Conservation (phyloP, 1,140 invertebrate species). For the Saxidomus purpurata region DNA sequence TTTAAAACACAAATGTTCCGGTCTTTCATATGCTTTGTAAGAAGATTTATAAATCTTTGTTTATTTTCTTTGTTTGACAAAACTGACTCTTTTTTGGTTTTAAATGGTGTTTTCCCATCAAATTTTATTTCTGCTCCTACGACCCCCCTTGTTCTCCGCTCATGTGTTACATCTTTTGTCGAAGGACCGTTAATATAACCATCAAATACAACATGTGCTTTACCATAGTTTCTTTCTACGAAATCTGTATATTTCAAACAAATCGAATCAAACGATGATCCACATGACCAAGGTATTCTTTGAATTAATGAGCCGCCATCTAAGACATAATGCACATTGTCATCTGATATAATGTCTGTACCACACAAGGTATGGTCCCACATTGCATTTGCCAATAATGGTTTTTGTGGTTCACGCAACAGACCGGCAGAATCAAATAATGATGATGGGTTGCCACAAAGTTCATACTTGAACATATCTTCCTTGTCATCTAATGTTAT, state of each 20-base stretch:
- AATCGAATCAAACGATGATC: background rate
- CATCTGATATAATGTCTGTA: background rate
- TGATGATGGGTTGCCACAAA: conserved; percentile 48
- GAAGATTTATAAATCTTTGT: too few species aligned
- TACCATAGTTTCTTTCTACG: background rate
- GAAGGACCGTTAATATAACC: conserved; percentile 24
- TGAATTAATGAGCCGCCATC: conserved; percentile 36
- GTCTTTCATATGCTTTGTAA: background rate
- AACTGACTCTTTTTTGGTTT: conserved; percentile 61
- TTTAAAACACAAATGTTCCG: background rate
- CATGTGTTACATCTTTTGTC: conserved; percentile 40
- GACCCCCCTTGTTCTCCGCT: background rate
- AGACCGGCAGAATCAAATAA: conserved; percentile 65
- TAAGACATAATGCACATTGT: conserved; percentile 58
- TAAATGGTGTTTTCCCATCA: conserved; percentile 3
- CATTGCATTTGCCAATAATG: conserved; percentile 66
- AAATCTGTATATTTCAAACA: conserved; percentile 24
- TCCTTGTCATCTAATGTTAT: background rate
- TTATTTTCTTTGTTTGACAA: conserved; percentile 47
- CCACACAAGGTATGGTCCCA: conserved; percentile 38
- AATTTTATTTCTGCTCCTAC: conserved; percentile 20
- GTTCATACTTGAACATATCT: conserved; percentile 66
- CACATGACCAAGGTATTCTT: conserved; percentile 39
- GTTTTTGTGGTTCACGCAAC: conserved; percentile 52
- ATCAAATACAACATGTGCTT: conserved; percentile 29